These are phyloP conservation scores for Smittia aterrima DNA, from an alignment of 2,888 invertebrate species.

Conservation along the genomic window DNA sequence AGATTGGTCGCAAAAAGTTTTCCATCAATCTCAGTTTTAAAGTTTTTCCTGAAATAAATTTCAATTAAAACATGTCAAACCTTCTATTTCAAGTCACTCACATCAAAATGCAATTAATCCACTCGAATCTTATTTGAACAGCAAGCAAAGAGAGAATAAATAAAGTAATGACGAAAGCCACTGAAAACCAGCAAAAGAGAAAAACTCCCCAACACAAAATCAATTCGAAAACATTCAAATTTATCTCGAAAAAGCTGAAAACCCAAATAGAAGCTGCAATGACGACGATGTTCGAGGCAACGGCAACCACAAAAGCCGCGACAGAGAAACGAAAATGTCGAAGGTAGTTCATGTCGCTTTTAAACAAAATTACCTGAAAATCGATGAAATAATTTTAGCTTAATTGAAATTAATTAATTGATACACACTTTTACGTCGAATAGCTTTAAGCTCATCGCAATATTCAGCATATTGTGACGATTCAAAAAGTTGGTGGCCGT, in stretches of 20 bases:
- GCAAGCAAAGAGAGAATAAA: neutral
- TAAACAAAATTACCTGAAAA: neutral
- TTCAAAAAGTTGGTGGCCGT: neutral
- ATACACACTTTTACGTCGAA: neutral
- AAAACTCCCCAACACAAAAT: neutral
- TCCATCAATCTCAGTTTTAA: neutral
- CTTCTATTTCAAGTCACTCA: neutral
- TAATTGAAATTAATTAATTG: neutral
- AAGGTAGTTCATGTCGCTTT: neutral
- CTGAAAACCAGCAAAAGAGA: neutral
- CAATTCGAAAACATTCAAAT: neutral
- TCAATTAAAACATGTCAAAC: too few species aligned
- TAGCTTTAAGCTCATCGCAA: neutral
- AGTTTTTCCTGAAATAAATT: neutral
- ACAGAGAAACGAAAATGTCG: neutral
- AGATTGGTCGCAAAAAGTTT: neutral
- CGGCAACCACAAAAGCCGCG: too few species aligned
- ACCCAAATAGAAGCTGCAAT: too few species aligned
- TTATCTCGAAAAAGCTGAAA: neutral
- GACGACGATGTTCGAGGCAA: too few species aligned
- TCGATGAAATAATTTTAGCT: too few species aligned
- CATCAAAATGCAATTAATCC: neutral
- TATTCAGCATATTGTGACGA: neutral
- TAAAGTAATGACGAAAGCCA: neutral
- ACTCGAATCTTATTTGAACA: neutral